Evolutionary conservation across 2,797 vertebrate species (phyloP), one percentile per base, ranked within the genome.

Genomic region (Lycodopsis pacificus): DNA sequence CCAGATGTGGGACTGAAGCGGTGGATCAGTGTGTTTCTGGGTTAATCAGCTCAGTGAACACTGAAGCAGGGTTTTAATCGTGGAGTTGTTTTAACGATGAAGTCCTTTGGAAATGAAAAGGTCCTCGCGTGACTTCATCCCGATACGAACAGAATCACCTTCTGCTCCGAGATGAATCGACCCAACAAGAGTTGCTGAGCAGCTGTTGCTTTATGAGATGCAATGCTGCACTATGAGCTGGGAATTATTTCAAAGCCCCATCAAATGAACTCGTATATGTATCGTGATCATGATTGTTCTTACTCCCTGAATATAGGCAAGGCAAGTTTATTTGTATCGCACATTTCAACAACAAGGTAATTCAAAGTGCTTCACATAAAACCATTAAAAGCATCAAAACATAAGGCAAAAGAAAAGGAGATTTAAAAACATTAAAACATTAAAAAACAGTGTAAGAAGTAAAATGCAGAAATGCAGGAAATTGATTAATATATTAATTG

Each of bases 1-100:
- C 10, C n/a, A 53, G 5, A 25, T 7, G 22, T 53, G 44, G 17
- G 15, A 5, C 49, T 22, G 15, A 15, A 57, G 54, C 27, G 5
- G 53, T 7, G 2, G 25, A 19, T 32, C 17, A 1, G 53, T 9
- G 27, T 11, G 10, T 27, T 30, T 57, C 54, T 57, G 32, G 17
- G 3, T 83, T 69, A 66, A 74, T 73, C 68, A 8, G 65, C 65
- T 83, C 40, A 62, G 75, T 19, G 42, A 64, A 49, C 54, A 6
- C 54, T 38, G 61, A 61, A 46, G 46, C 51, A 25, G 42, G 7
- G 20, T 44, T 59, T 48, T 36, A 51, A 51, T 4, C 40, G 56
- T 4, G 2, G 44, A 48, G 44, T 20, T 48, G 4, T 42, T 42
- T 42, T 42, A 42, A 42, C 12, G 9, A 44, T 15, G 42, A 15